These are phyloP conservation scores for Oenanthe oenanthe DNA, from an alignment of 2,113 vertebrate genomes.

Conservation along the genomic window DNA sequence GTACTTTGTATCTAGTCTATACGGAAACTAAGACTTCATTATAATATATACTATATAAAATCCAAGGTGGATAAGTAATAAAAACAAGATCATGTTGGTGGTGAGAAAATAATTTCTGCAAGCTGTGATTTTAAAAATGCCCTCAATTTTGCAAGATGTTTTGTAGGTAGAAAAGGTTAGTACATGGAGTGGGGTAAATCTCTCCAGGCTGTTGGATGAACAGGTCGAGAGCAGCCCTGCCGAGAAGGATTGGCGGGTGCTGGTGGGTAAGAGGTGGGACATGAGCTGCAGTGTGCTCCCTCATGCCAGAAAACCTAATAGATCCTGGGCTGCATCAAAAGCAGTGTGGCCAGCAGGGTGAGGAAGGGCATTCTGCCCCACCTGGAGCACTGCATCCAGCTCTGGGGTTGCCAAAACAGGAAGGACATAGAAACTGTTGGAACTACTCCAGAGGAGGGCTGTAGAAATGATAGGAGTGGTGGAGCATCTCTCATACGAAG, in stretches of 20 bases:
- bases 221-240: rapidly evolving
- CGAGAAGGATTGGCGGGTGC: rapidly evolving
- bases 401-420: not conserved
- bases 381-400: not conserved
- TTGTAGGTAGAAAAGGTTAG: not conserved
- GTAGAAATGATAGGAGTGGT: not conserved
- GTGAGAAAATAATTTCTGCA: not conserved
- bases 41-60: not conserved
- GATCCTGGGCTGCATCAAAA: not conserved
- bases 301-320: not conserved
- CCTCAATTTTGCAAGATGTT: not conserved
- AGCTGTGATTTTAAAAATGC: not conserved
- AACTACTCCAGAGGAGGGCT: not conserved
- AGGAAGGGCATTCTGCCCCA: not conserved
- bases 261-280: not conserved
- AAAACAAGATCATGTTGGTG: not conserved
- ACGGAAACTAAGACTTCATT: not conserved
- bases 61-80: not conserved
- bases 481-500: not conserved
- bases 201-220: not conserved
- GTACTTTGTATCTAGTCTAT: not conserved
- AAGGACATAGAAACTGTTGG: not conserved
- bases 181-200: not conserved
- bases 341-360: not conserved
- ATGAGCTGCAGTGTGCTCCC: not conserved